Evolutionary conservation across 2,797 vertebrate genomes (phyloP), one percentile per base, ranked within the genome.

Genomic region (Lindbergichthys nudifrons): DNA sequence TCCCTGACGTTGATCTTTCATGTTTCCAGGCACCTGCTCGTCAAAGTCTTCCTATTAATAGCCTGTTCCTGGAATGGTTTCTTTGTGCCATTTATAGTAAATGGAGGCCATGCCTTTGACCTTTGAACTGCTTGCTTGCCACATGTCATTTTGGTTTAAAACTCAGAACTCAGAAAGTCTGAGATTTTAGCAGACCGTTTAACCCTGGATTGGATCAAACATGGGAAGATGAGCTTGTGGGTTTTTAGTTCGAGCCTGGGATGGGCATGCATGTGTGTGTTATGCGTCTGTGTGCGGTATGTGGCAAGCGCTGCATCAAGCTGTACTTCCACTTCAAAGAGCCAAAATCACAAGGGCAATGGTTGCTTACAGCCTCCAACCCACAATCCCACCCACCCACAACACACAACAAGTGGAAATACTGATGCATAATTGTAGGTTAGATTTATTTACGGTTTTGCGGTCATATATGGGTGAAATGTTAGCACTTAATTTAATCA

Each of bases 261-360:
- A 16, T 32, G 10, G 18, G 46, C 56, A 26, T 75, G 62, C 46
- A 32, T 78, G 43, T 70, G 75, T 65, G 16, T 85, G 62, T 50
- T 57, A 43, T 77, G n/a, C 72, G 48, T 80, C 47, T 77, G 65
- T 85, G 76, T 81, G 81, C 77, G 77, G 74, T 56, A 63, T 79
- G 69, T 50, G 52, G 70, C 16, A 75, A 63, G n/a, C 57, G 65
- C 36, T 72, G 54, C 62, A 77, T 75, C 76, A 86, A 68, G 65
- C 48, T 75, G 45, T 59, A 54, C 51, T 64, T 64, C 74, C 6
- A 70, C 79, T 80, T 88, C 81, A 83, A 89, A 87, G 73, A 78
- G 59, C 26, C 48, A 15, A 85, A 73, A 79, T 80, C 79, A 83
- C 68, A 79, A 71, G 41, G 65, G 13, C 70, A 77, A 64, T 63